Evolutionary conservation across 1,140 invertebrate species (phyloP), one percentile per base, ranked within the genome.

Genomic region (Zaprionus inermis): DNA sequence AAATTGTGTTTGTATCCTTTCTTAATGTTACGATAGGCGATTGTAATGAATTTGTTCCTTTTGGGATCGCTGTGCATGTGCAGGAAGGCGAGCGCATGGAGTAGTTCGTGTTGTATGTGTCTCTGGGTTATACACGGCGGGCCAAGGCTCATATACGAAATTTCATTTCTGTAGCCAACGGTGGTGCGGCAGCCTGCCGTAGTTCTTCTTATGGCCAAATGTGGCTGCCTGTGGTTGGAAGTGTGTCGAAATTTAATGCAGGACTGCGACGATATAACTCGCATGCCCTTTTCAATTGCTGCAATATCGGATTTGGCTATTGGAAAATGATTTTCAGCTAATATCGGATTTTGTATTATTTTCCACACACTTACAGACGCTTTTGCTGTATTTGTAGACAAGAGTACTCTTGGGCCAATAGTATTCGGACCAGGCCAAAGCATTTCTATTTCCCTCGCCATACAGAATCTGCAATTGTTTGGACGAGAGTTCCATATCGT

Each of bases 51-150:
- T 1, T 94, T 91, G 78, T 96, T 95, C 55, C 96, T 91, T 76
- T 96, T 95, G 1, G 93, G 92, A 56, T 95, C 93, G 74, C 94
- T 95, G 83, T 97, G 96, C 92, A 96, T 95, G 77, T 97, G 94
- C 78, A 93, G 94, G 76, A 96, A 95, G 0, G 94, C 95, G 0
- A 95, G 91, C 0, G 95, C 57, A 76, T 96, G 95, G 57, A 95
- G 92, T 6, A 96, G 81, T 83, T 96, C 95, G 72, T 96, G 95
- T n/a, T 95, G 93, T 11, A 95, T 92, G 0, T 93, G 93, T 1
- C 92, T 92, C 34, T 12, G 88, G 61, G 5, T 81, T 56, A 91
- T 78, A 34, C 91, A 92, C 1, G 56, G 58, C 3, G 18, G 36
- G 12, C 61, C 78, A 11, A 80, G 34, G 54, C 75, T 67, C 0